Conservation (phyloP, 2,888 invertebrate species). For the Lithophane leautieri region DNA sequence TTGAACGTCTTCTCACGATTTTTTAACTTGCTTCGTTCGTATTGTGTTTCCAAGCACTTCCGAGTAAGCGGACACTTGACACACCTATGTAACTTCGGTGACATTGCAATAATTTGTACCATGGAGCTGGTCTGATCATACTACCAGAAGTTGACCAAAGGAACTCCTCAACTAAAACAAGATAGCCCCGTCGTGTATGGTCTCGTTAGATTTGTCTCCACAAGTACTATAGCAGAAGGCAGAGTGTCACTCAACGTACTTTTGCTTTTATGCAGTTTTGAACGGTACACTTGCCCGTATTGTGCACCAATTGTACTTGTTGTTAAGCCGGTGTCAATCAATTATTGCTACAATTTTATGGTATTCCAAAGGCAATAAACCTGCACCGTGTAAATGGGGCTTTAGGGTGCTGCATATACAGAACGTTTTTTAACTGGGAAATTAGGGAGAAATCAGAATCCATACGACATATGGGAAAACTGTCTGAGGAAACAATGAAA, state of each 20-base stretch:
- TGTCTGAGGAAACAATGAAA: too few species aligned
- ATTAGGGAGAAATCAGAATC: too few species aligned
- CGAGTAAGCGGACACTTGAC: too few species aligned
- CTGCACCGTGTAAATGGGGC: not conserved
- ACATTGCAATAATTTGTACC: slow-evolving; percentile 1
- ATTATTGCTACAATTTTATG: too few species aligned
- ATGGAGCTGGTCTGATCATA: not conserved
- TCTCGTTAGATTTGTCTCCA: not conserved
- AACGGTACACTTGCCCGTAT: not conserved
- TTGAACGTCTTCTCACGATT: too few species aligned
- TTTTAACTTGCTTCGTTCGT: too few species aligned
- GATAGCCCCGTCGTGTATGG: not conserved
- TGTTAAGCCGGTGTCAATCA: not conserved
- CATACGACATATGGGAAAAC: too few species aligned
- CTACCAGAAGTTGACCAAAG: not conserved
- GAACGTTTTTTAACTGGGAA: too few species aligned
- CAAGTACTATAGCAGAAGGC: not conserved
- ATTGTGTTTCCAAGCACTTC: not conserved
- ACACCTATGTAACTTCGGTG: too few species aligned
- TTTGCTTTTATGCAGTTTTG: not conserved
- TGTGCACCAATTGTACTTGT: not conserved
- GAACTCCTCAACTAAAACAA: too few species aligned
- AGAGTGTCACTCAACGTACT: not conserved
- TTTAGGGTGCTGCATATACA: not conserved
- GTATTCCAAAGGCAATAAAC: too few species aligned